Base-by-base conservation (phyloP, 2,888 invertebrate species). In the Masnerella sp. region DNA sequence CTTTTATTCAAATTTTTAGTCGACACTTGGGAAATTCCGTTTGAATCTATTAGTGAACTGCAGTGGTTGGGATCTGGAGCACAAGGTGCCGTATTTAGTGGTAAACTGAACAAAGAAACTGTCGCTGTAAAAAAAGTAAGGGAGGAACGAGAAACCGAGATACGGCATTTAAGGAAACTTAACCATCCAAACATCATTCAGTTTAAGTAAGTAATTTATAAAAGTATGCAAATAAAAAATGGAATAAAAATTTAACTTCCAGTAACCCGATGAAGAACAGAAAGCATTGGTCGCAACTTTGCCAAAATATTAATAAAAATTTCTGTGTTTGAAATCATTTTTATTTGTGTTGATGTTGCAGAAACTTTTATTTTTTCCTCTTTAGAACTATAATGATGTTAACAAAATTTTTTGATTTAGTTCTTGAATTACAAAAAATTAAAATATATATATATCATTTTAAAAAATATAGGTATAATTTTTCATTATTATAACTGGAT, bases 61-160 rank as follows among this genome's bases (percentile, higher is more conserved):
- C 92, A 95, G 81, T 98, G 96, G 92, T 88, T 99, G 58, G 98
- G 98, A 0, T 95, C 96, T 68, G 99, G 99, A 0, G 97, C 98
- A 3, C 98, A 99, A 87, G 98, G 98, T 3, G 95, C 96, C 0
- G 98, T 99, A 0, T 98, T 96, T 88, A 93, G 94, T 56, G 98
- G 97, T 0, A 93, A 91, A 80, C 89, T 96, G 69, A 92, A 91
- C 75, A 94, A 93, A 71, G 94, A 95, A 85, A 92, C 93, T 81
- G 96, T 99, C 9, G 99, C 99, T 15, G 97, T 99, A 17, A 99
- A 99, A 88, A 98, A 98, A 88, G 95, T 99, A 0, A 91, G 94
- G 56, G 96, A 98, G 82, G 92, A 94, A 78, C 93, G 94, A 82
- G 98, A 99, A 88, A 97, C 97, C 0, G 95, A 98, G 84, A 96